Evolutionary conservation across 1,140 invertebrate species (phyloP).

Genomic region (Drosophila ogumai): DNA sequence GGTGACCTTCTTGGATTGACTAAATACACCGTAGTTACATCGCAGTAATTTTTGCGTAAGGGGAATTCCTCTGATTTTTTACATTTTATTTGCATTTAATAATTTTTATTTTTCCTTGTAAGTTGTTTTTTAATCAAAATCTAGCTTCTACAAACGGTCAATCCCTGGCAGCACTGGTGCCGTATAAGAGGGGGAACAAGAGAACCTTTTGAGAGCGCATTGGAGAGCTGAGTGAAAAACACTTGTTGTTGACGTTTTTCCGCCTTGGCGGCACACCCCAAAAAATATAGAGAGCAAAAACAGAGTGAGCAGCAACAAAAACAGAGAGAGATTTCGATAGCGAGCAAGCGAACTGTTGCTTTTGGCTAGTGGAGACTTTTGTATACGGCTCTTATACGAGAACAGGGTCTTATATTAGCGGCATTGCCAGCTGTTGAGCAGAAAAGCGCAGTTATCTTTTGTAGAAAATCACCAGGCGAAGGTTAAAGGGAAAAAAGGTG

Average conservation of each 20-base stretch:
- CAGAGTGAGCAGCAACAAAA: conserved; percentile 9
- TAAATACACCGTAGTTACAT: no score
- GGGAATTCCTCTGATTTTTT: no score
- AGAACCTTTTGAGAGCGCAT: conserved; percentile 6
- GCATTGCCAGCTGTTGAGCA: conserved; percentile 58
- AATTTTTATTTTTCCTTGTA: neutral
- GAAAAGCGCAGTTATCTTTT: conserved; percentile 80
- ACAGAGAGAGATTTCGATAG: conserved; percentile 1
- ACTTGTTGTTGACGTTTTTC: conserved; percentile 74
- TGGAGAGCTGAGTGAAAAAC: conserved; percentile 64
- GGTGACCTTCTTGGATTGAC: no score
- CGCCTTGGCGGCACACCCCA: conserved; percentile 45
- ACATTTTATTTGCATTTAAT: no score
- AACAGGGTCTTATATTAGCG: conserved; percentile 9
- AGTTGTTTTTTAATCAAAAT: neutral
- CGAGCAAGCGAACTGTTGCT: conserved; percentile 69
- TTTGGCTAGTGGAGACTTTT: conserved; percentile 42
- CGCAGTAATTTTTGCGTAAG: no score
- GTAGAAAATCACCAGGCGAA: conserved; percentile 58
- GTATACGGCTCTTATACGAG: conserved; percentile 39
- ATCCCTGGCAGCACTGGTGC: neutral
- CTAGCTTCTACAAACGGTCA: neutral
- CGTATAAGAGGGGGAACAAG: neutral
- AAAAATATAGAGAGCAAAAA: conserved; percentile 27
- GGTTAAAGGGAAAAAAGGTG: conserved; percentile 3